Evolutionary conservation across 23 tunicate species (phyloP).

Genomic region (Ascidia mentula): DNA sequence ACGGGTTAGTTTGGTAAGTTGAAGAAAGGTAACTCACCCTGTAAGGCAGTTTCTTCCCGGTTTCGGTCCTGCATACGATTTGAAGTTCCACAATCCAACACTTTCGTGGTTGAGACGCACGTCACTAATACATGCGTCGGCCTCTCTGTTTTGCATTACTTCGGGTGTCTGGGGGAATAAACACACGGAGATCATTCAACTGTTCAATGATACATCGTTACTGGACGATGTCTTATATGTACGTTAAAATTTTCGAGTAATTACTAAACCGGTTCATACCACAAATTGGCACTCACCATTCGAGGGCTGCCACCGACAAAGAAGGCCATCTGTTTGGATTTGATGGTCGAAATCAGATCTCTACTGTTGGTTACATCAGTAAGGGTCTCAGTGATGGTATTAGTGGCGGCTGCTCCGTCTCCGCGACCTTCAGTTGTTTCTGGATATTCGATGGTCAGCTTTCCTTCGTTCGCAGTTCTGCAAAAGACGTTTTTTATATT

Average conservation of each 20-base stretch:
- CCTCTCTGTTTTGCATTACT: background rate
- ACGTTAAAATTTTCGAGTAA: too few species aligned
- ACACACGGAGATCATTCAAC: too few species aligned
- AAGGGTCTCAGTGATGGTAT: background rate
- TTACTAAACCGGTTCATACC: too few species aligned
- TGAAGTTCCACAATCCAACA: constrained; percentile 71
- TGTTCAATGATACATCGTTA: too few species aligned
- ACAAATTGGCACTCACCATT: constrained; percentile 2
- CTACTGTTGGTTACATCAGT: constrained; percentile 15
- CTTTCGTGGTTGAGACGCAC: constrained; percentile 39
- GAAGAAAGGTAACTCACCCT: background rate
- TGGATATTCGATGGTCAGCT: constrained; percentile 26
- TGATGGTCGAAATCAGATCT: constrained; percentile 14
- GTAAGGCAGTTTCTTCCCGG: constrained; percentile 49
- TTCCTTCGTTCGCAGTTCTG: constrained; percentile 34
- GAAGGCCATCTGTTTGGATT: background rate
- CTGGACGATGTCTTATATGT: too few species aligned
- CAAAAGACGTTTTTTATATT: too few species aligned
- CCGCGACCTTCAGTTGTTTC: constrained; percentile 13
- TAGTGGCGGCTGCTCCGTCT: background rate
- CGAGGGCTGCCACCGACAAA: constrained; percentile 27
- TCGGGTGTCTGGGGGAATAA: constrained; percentile 17
- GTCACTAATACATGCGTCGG: constrained; percentile 19
- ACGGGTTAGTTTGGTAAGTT: too few species aligned
- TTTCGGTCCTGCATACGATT: constrained; percentile 43